These are phyloP conservation scores for Atractosteus spatula DNA, from an alignment of 2,113 vertebrate genomes.

Conservation along the genomic window DNA sequence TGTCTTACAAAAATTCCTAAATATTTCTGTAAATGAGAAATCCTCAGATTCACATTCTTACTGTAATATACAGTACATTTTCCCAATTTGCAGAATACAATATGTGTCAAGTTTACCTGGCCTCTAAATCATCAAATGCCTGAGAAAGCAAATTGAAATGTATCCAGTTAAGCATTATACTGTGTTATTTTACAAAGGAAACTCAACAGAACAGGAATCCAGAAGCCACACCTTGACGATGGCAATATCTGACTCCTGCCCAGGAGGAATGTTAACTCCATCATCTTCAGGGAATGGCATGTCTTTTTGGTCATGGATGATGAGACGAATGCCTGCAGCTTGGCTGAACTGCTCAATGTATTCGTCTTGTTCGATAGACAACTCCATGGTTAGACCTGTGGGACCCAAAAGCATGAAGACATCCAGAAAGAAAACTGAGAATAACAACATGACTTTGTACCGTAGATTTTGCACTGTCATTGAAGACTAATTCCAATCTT, in stretches of 20 bases:
- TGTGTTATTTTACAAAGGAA: background rate
- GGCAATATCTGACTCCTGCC: constrained; percentile 30
- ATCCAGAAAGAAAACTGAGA: background rate
- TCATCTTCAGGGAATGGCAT: constrained; percentile 34
- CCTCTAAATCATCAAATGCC: too few relatives aligned
- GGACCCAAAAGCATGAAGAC: background rate
- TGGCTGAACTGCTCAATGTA: constrained; percentile 26
- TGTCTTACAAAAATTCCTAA: too few relatives aligned
- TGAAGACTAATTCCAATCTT: too few relatives aligned
- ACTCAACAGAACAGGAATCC: background rate
- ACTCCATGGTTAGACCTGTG: constrained; percentile 29
- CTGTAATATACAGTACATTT: too few relatives aligned
- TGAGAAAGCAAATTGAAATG: too few relatives aligned
- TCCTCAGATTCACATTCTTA: too few relatives aligned
- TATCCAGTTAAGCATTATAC: background rate
- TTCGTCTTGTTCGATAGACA: constrained; percentile 29
- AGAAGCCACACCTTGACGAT: constrained; percentile 25
- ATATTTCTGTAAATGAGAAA: too few relatives aligned
- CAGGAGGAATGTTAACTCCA: constrained; percentile 30
- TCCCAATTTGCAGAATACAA: too few relatives aligned
- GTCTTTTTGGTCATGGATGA: constrained; percentile 29
- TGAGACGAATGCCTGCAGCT: constrained; percentile 24
- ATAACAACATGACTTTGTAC: too few relatives aligned
- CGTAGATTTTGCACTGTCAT: too few relatives aligned
- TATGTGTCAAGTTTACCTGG: too few relatives aligned